phyloP scores from a whole-genome alignment of 2,113 vertebrate species.

The Glareola pratincola region DNA sequence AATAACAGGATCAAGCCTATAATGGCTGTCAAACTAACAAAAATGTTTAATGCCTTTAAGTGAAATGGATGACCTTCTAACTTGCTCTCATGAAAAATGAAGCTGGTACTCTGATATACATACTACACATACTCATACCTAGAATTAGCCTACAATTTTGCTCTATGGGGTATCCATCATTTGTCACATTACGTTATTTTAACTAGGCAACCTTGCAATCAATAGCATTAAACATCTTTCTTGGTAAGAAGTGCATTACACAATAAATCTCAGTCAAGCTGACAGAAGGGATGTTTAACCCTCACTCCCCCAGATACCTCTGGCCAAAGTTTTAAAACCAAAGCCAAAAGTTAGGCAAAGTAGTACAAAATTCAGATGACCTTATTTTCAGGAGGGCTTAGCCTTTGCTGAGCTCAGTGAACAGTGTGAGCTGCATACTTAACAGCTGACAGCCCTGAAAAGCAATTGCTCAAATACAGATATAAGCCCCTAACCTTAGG shows the following conservation, averaged over 20 bases:
- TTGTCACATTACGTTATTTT: slow-evolving; percentile 55
- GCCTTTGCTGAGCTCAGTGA: neutral
- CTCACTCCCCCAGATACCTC: neutral
- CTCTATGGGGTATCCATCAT: slow-evolving; percentile 2
- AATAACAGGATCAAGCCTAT: slow-evolving; percentile 41
- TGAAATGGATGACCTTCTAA: slow-evolving; percentile 48
- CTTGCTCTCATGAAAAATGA: slow-evolving; percentile 35
- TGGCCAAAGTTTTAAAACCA: neutral
- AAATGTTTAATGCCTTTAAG: neutral
- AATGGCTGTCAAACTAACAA: slow-evolving; percentile 47
- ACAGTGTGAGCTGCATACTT: neutral
- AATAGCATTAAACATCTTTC: slow-evolving; percentile 50
- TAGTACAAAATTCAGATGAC: neutral
- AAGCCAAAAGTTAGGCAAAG: neutral
- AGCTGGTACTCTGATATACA: neutral
- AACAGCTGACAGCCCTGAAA: neutral
- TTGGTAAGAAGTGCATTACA: slow-evolving; percentile 3
- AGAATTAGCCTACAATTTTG: slow-evolving; percentile 35
- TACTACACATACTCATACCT: neutral
- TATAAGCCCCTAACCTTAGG: neutral
- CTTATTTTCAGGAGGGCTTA: neutral
- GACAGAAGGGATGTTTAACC: neutral
- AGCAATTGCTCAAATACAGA: neutral
- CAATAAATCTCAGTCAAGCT: neutral
- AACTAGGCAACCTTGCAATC: slow-evolving; percentile 47